A percentile compares a stretch with the other conserved stretches of the same genome.
phyloP scores from a whole-genome alignment of 1,140 invertebrate genomes.

The Cyclargus thomasi region DNA sequence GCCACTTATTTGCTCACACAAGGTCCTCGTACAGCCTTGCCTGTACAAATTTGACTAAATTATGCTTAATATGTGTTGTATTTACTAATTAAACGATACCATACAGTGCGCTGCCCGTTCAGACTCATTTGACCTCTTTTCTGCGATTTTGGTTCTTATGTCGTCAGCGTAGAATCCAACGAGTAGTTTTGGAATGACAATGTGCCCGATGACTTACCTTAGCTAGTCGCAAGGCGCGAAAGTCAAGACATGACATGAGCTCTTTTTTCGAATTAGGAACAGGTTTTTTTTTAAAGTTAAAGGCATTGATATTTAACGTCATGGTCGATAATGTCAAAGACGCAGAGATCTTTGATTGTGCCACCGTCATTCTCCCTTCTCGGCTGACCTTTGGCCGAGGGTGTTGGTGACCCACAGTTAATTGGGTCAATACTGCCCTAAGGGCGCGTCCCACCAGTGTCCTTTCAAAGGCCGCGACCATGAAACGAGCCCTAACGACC shows the following conservation, averaged over 20 bases:
- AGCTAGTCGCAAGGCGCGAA: neutral
- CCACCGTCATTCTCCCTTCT: neutral
- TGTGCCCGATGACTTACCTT: neutral
- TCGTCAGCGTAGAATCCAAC: neutral
- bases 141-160: no score
- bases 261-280: neutral
- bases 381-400: neutral
- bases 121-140: no score
- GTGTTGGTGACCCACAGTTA: neutral
- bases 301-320: neutral
- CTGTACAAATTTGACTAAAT: slow-evolving; percentile 8
- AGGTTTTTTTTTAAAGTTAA: neutral
- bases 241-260: neutral
- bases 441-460: neutral
- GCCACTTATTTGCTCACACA: slow-evolving; percentile 2
- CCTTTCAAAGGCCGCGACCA: neutral
- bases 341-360: neutral
- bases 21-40: slow-evolving; percentile 5
- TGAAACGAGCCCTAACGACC: neutral
- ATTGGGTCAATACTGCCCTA: neutral
- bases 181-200: no score
- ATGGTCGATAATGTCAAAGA: neutral
- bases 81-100: slow-evolving; percentile 8
- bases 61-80: slow-evolving; percentile 9
- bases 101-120: neutral